Base-by-base conservation (phyloP, 2,113 vertebrate species). In the Lycocorax pyrrhopterus region DNA sequence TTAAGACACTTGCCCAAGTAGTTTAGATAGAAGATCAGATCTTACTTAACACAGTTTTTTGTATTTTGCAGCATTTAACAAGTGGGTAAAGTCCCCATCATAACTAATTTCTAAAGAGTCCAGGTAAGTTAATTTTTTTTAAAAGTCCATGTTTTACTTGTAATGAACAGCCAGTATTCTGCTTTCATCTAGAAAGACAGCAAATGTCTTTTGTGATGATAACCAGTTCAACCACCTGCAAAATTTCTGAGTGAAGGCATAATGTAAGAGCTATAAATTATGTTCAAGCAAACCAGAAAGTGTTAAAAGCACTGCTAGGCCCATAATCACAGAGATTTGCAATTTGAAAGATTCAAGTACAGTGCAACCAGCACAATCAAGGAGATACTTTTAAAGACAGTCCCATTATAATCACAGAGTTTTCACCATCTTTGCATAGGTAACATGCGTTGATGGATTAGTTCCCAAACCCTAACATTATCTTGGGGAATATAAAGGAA, bases 351-450 rank as follows among this genome's bases (percentile, higher is more conserved):
- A 87, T 81, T 91, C 81, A 37, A 93, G 87, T 90, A 89, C 84
- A 94, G 41, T 66, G 82, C 77, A 89, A 75, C 89, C 87, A 84
- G 95, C 87, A 96, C 94, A 97, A 97, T 97, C 97, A 96, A 89
- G 49, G 87, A 72, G 55, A 82, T 47, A 90, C 44, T 63, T 96
- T 89, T 96, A 89, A 94, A 90, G 87, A 89, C 18, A 87, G 87
- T 87, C 73, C 89, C 92, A 97, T 97, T 97, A 96, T 91, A 97
- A 97, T 97, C 96, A 97, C 53, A 90, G 39, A 95, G 74, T 86
- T 92, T 94, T 90, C 84, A 91, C 69, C 76, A 91, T 93, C 78
- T 95, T 81, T 95, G 86, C 95, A 96, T 90, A 89, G 88, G 88
- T 91, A 94, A 84, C 37, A 1, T 43, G 79, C 72, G 87, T 26